Evolutionary conservation across 2,797 vertebrate species (phyloP), one percentile per base, ranked within the genome.

Genomic region (Rhinophrynus dorsalis): DNA sequence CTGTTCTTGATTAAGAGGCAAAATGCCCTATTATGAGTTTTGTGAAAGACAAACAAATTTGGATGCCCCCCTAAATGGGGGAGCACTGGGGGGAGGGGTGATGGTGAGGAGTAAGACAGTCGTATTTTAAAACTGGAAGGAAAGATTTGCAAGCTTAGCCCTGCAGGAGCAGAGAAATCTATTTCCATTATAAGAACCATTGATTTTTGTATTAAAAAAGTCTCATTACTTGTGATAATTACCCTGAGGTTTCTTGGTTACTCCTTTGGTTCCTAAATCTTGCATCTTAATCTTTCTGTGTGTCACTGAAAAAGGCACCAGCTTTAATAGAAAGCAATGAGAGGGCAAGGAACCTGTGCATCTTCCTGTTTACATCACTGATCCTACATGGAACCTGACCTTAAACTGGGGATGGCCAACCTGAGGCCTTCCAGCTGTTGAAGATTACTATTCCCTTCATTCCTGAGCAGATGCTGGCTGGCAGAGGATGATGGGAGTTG

Each of bases 101-200:
- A 24, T 29, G 40, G 42, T 27, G 42, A 15, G 33, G 35, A 64
- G 60, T 51, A 55, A 56, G 26, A 65, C 37, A 59, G 62, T 51
- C 48, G 44, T 66, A 67, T 73, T 66, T 67, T 73, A 73, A 73
- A 66, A 60, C 45, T 58, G 75, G 77, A 23, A 47, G 66, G 83
- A 86, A 87, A 85, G 83, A 87, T 83, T 78, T 78, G 80, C 84
- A 79, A 69, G 11, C 79, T 79, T 82, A 80, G 78, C 83, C 80
- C 85, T 86, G 81, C 78, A 85, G 83, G 84, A 89, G 81, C 80
- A 60, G 76, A 80, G 75, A 82, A 84, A 89, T 89, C 83, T 87
- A 84, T 91, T 90, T 91, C 89, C 88, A 85, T 90, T 91, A 89
- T 82, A 88, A 85, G 83, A 86, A 86, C 84, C 77, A 89, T 88